Evolutionary conservation across 2,113 vertebrate species (phyloP).

Genomic region (Sylvietta virens): DNA sequence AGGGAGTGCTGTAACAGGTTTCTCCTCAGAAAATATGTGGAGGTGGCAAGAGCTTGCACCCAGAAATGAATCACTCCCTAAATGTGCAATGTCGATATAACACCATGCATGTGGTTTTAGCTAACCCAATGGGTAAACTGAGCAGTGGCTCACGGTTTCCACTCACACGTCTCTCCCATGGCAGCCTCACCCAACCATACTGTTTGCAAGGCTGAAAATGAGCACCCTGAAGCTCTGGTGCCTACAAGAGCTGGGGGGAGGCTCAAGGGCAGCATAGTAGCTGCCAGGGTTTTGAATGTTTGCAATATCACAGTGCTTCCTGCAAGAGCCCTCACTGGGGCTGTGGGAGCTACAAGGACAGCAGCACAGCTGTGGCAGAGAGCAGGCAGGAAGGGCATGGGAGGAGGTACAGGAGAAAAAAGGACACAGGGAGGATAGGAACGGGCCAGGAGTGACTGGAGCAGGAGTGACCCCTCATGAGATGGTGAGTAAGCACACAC

Average conservation of each 20-base stretch:
- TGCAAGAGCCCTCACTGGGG: background rate
- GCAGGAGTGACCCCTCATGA: background rate
- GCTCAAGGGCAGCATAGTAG: background rate
- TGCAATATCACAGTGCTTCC: background rate
- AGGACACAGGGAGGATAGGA: background rate
- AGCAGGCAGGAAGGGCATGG: background rate
- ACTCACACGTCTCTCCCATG: background rate
- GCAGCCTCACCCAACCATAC: background rate
- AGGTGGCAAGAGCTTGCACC: background rate
- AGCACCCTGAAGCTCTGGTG: background rate
- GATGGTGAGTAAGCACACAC: background rate
- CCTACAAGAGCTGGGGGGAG: background rate
- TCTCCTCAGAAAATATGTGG: background rate
- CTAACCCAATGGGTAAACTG: background rate
- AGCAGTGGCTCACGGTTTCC: background rate
- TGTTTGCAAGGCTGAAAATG: background rate
- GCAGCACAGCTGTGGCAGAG: background rate
- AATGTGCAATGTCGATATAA: background rate
- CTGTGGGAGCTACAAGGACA: accelerated
- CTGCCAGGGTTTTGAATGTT: background rate
- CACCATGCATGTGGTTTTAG: background rate
- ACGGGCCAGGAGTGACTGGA: background rate
- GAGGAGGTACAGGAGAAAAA: background rate
- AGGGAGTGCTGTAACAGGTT: background rate
- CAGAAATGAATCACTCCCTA: background rate